phyloP scores from a whole-genome alignment of 2,113 vertebrate genomes.

The Pogonocichla stellata region DNA sequence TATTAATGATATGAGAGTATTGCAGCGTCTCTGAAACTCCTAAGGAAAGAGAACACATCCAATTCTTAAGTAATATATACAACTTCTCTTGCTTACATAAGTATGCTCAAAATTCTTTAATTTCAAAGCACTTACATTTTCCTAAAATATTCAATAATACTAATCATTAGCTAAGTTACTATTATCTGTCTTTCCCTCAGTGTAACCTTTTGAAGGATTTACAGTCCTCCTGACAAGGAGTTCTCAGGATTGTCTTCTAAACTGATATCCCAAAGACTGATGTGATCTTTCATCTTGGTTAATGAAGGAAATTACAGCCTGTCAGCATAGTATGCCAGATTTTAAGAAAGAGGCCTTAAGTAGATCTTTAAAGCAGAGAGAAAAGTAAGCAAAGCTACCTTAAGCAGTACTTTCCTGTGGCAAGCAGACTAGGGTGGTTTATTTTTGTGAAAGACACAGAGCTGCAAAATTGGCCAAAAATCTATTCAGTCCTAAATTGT shows the following conservation, averaged over 20 bases:
- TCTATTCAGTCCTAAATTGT: not conserved
- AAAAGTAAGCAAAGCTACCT: not conserved
- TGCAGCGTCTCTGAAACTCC: slow-evolving; percentile 91
- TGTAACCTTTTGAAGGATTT: not conserved
- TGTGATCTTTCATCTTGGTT: not conserved
- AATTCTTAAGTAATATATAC: not conserved
- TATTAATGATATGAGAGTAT: slow-evolving; percentile 89
- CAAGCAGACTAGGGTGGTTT: not conserved
- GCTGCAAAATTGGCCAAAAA: not conserved
- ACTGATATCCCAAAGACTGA: not conserved
- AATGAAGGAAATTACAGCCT: not conserved
- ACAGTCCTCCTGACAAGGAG: not conserved
- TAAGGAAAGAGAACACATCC: slow-evolving; percentile 59
- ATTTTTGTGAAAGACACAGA: not conserved
- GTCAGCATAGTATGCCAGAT: not conserved
- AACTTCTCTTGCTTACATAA: not conserved
- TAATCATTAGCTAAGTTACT: not conserved
- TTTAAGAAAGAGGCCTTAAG: not conserved
- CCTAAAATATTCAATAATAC: not conserved
- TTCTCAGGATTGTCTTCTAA: not conserved
- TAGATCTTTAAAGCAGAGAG: not conserved
- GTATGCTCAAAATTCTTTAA: not conserved
- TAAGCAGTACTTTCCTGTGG: not conserved
- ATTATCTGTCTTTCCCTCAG: not conserved
- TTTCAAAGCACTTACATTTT: not conserved